phyloP scores from a whole-genome alignment of 2,888 invertebrate species.

The Hydrotaea diabolus region DNA sequence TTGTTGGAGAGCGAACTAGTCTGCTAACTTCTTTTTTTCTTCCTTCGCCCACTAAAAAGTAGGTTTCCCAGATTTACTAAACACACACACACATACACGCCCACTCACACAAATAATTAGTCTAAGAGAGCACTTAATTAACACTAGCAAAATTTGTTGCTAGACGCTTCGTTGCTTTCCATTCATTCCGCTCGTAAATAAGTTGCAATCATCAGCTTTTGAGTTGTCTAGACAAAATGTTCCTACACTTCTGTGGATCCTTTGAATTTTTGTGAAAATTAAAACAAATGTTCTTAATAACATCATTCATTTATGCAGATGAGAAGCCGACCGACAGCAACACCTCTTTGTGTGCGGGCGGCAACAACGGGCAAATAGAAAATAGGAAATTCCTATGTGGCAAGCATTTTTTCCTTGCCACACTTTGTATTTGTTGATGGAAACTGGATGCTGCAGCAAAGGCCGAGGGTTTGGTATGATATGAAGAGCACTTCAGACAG shows the following conservation, averaged over 20 bases:
- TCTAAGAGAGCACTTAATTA: slow-evolving; percentile 39
- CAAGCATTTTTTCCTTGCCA: background rate
- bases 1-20: slow-evolving; percentile 4
- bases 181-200: slow-evolving; percentile 21
- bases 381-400: background rate
- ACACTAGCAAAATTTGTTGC: slow-evolving; percentile 25
- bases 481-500: slow-evolving; percentile 9
- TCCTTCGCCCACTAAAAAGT: slow-evolving; percentile 8
- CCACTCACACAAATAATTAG: slow-evolving; percentile 24
- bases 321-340: background rate
- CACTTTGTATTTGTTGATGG: background rate
- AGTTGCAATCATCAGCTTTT: slow-evolving; percentile 31
- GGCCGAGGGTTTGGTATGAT: too few relatives aligned
- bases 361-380: background rate
- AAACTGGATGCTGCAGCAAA: too few relatives aligned
- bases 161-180: background rate
- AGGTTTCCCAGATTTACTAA: slow-evolving; percentile 14
- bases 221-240: slow-evolving; percentile 36
- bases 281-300: slow-evolving; percentile 35
- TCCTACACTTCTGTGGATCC: slow-evolving; percentile 8
- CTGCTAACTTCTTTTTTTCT: slow-evolving; percentile 14
- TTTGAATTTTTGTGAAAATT: slow-evolving; percentile 29
- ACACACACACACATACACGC: too few relatives aligned
- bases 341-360: background rate
- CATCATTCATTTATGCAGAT: background rate